phyloP scores from a whole-genome alignment of 1,140 invertebrate species.

The Aphaenogaster ashmeadi region DNA sequence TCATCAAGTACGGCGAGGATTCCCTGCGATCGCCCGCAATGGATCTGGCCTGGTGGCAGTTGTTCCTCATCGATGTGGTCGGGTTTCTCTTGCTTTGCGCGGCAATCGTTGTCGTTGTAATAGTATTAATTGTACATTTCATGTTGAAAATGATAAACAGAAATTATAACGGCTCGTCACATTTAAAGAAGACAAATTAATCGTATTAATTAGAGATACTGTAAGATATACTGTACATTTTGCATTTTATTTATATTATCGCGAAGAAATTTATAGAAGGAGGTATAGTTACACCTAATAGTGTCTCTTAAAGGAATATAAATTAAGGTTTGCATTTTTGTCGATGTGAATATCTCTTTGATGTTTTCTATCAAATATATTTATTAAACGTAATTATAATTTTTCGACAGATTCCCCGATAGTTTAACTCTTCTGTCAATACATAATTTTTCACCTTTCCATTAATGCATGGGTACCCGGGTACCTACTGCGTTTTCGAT shows the following conservation, averaged over 20 bases:
- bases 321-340: conserved; percentile 8
- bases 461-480: too few relatives aligned
- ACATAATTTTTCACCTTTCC: too few relatives aligned
- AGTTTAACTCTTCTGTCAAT: not conserved
- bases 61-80: conserved; percentile 84
- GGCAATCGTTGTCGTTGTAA: not conserved
- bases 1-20: conserved; percentile 87
- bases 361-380: conserved; percentile 46
- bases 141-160: not conserved
- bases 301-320: not conserved
- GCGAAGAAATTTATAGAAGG: not conserved
- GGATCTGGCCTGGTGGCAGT: conserved; percentile 85
- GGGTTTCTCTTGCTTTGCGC: conserved; percentile 14
- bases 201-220: not conserved
- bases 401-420: conserved; percentile 13
- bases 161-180: not conserved
- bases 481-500: too few relatives aligned
- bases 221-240: not conserved
- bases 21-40: conserved; percentile 83
- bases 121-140: not conserved
- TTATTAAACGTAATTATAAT: conserved; percentile 49
- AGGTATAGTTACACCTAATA: not conserved
- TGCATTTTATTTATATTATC: not conserved
- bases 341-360: not conserved
- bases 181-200: conserved; percentile 19